Conservation (phyloP, 1,140 invertebrate species). For the Coptotermes formosanus region DNA sequence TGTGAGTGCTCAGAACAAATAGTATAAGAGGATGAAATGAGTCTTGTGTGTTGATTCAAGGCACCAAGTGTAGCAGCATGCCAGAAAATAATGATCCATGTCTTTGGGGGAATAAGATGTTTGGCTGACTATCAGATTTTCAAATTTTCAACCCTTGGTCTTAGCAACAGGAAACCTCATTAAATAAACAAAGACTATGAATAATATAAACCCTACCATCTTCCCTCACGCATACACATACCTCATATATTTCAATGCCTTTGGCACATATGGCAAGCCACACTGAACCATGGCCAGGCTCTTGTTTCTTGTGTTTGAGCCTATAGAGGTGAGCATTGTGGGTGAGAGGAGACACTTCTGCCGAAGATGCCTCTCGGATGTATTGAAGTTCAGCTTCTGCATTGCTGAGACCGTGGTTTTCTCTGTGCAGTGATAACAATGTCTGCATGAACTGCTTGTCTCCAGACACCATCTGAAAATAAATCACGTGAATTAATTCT, state of each 20-base stretch:
- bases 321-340: slow-evolving; percentile 89
- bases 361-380: slow-evolving; percentile 82
- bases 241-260: slow-evolving; percentile 77
- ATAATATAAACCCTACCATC: too few species aligned
- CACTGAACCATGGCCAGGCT: slow-evolving; percentile 67
- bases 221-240: neutral
- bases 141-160: too few species aligned
- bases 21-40: too few species aligned
- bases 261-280: slow-evolving; percentile 80
- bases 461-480: slow-evolving; percentile 30
- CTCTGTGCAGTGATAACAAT: slow-evolving; percentile 62
- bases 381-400: slow-evolving; percentile 80
- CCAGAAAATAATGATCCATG: too few species aligned
- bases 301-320: slow-evolving; percentile 79
- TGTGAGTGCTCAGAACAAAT: too few species aligned
- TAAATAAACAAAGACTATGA: too few species aligned
- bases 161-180: too few species aligned
- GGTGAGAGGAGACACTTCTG: slow-evolving; percentile 74
- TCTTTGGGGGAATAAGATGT: too few species aligned
- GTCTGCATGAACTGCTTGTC: slow-evolving; percentile 47
- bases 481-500: neutral
- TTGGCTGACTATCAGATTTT: too few species aligned
- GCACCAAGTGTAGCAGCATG: too few species aligned
- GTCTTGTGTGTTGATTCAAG: too few species aligned
- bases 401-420: slow-evolving; percentile 71